Percentiles rank a stretch among this genome's conserved stretches.
Conservation (phyloP, 1,140 invertebrate genomes). For the Mizuhopecten yessoensis region DNA sequence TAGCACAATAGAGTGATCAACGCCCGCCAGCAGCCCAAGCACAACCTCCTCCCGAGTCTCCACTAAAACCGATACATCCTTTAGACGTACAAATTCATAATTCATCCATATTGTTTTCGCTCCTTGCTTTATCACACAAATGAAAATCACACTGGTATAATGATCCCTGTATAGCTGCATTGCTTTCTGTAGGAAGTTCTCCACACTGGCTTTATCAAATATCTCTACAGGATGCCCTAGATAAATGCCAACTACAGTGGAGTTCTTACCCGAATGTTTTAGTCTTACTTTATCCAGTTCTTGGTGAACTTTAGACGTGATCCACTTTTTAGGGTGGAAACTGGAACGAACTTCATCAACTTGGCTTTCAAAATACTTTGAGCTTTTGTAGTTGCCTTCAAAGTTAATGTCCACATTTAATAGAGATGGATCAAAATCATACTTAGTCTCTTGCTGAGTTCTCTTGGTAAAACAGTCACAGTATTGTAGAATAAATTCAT, state of each 20-base stretch:
- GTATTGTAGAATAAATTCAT: conserved; percentile 26
- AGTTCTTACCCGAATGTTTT: not conserved
- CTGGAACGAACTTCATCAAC: conserved; percentile 10
- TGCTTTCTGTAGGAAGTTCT: not conserved
- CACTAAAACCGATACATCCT: not conserved
- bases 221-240: not conserved
- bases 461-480: not conserved
- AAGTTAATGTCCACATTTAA: not conserved
- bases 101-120: not conserved
- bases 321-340: not conserved
- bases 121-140: conserved; percentile 11
- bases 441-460: not conserved
- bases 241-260: not conserved
- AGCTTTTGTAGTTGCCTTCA: not conserved
- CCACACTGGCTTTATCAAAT: not conserved
- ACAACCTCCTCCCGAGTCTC: not conserved
- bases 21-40: not conserved
- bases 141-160: not conserved
- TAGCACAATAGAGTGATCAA: not conserved
- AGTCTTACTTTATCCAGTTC: not conserved
- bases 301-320: not conserved
- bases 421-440: not conserved
- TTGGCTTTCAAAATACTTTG: not conserved
- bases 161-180: not conserved
- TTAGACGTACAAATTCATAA: not conserved